Base-by-base conservation (phyloP, 2,113 vertebrate species). In the Haemorhous mexicanus region DNA sequence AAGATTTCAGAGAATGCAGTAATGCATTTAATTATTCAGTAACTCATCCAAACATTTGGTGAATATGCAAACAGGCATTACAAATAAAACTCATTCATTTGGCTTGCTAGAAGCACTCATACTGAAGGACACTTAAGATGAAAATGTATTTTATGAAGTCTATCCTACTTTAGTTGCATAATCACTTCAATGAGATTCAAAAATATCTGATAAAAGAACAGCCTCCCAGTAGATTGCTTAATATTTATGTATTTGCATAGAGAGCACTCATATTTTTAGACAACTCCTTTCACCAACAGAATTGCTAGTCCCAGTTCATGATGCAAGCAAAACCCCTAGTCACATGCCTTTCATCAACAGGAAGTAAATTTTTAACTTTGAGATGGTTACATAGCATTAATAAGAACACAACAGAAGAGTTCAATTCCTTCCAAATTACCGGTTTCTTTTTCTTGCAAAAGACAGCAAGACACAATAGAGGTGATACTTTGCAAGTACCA, bases 161-260 rank as follows among this genome's bases (percentile, higher is more conserved):
- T 81, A 35, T 24, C 56, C 79, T 83, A 89, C 41, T 89, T 94
- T n/a, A 78, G 87, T 74, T 96, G 69, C 16, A 6, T 84, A 95
- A 87, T 59, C 56, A 10, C 56, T 90, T 39, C 80, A 69, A 69
- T 23, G 61, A 81, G 69, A 83, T 69, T 73, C 26, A 93, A 83
- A 96, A 91, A 68, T 64, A 94, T 67, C 90, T 62, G 94, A 94
- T 93, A 85, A 67, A 83, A 93, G 82, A 87, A 81, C 32, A 87
- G 79, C 47, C 61, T 80, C 69, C 44, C 52, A 79, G 80, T 19
- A 66, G 83, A 80, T 46, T 78, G 76, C 79, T 90, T 84, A 86
- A 84, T 59, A 89, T 92, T 94, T 55, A 89, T 2, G 10, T 23
- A 89, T 67, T 80, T 88, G 80, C 83, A 89, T 16, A 86, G 46